Evolutionary conservation across 2,797 vertebrate genomes (phyloP).

Genomic region (Muscicapa striata): DNA sequence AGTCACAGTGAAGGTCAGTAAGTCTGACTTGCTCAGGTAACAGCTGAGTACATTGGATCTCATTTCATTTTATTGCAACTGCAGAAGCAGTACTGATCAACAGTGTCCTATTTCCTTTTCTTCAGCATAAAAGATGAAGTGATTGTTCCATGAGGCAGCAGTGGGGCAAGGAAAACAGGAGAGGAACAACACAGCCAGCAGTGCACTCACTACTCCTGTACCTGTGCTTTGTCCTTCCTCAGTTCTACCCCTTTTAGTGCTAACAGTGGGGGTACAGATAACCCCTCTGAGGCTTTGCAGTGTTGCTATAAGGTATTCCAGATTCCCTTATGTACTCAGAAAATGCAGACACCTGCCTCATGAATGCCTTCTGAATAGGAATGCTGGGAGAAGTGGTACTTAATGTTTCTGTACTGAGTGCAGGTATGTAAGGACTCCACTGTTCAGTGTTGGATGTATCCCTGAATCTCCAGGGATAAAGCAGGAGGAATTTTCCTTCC

Average conservation of each 20-base stretch:
- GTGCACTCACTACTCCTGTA: background rate
- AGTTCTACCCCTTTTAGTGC: background rate
- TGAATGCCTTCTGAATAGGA: background rate
- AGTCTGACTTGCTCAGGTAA: slow-evolving; percentile 50
- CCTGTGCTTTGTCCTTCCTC: background rate
- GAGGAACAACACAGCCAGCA: background rate
- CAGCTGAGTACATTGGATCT: slow-evolving; percentile 46
- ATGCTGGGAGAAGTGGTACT: background rate
- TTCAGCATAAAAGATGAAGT: slow-evolving; percentile 34
- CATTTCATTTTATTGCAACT: slow-evolving; percentile 69
- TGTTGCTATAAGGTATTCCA: background rate
- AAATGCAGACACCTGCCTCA: background rate
- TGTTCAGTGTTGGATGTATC: background rate
- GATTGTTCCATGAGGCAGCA: background rate
- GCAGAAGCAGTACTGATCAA: slow-evolving; percentile 50
- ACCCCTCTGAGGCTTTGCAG: background rate
- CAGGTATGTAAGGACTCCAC: background rate
- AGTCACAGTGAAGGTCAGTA: slow-evolving; percentile 65
- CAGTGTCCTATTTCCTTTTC: slow-evolving; percentile 53
- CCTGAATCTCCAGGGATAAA: background rate
- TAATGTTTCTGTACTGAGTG: background rate
- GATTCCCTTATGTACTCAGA: background rate
- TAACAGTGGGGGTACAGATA: background rate
- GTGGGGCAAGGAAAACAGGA: background rate
- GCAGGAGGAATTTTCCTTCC: background rate